phyloP scores from a whole-genome alignment of 2,797 vertebrate species.

The Propithecus deckenii region DNA sequence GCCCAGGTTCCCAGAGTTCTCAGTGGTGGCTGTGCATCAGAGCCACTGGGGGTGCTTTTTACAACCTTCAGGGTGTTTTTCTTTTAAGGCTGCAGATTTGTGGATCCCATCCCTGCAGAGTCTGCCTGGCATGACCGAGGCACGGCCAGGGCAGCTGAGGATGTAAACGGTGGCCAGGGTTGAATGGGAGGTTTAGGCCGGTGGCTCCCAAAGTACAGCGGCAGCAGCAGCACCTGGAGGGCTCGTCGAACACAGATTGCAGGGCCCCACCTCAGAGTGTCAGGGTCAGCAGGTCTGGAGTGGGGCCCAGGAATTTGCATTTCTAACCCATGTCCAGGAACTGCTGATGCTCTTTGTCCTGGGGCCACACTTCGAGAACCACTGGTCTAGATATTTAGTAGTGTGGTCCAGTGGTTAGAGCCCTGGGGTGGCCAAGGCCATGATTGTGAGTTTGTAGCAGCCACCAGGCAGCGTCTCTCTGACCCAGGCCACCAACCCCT shows the following conservation, averaged over 20 bases:
- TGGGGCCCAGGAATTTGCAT: background rate
- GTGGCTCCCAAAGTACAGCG: background rate
- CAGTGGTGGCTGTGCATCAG: background rate
- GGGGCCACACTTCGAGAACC: background rate
- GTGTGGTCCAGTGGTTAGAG: background rate
- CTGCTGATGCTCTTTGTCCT: background rate
- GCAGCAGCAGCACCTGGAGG: too few species aligned
- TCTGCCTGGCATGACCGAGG: background rate
- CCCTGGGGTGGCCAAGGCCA: fast-evolving
- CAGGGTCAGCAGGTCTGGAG: background rate
- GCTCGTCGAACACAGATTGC: fast-evolving
- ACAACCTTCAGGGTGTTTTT: background rate
- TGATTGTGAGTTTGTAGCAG: background rate
- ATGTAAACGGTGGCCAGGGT: background rate
- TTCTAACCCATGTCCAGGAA: background rate
- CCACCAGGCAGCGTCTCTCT: background rate
- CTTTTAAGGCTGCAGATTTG: background rate
- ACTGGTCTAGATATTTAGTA: background rate
- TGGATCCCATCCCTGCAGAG: background rate
- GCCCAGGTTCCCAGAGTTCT: background rate
- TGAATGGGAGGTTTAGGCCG: too few species aligned
- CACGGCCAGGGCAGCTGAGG: fast-evolving
- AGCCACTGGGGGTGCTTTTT: background rate
- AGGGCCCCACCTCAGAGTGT: background rate
- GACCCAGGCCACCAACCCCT: background rate